Evolutionary conservation across 2,113 vertebrate species (phyloP).

Genomic region (Neolamprologus brichardi): DNA sequence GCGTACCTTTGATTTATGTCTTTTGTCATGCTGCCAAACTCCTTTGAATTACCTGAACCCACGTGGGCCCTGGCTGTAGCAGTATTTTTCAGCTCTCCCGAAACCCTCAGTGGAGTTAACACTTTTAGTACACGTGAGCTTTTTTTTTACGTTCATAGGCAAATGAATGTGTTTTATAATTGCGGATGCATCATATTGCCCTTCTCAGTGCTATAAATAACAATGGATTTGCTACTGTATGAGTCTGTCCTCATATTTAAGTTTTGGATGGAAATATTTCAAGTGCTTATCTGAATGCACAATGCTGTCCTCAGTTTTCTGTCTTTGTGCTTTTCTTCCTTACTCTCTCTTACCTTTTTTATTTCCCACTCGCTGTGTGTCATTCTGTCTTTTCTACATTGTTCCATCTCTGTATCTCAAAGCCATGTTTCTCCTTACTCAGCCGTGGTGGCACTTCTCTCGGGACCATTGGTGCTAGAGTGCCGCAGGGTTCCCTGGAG

Average conservation of each 20-base stretch:
- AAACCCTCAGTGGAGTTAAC: conserved; percentile 11
- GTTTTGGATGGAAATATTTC: conserved; percentile 24
- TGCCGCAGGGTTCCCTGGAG: conserved; percentile 70
- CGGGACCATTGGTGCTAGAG: conserved; percentile 56
- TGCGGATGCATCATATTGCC: neutral
- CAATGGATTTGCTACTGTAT: neutral
- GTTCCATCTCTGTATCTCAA: conserved; percentile 50
- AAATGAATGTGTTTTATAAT: conserved; percentile 19
- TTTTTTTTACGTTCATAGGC: neutral
- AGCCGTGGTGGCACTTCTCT: conserved; percentile 50
- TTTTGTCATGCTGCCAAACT: conserved; percentile 58
- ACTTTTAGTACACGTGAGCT: neutral
- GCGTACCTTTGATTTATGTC: conserved; percentile 59
- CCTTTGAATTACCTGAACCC: conserved; percentile 52
- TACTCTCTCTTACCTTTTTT: neutral
- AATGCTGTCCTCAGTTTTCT: neutral
- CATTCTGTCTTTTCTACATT: conserved; percentile 8
- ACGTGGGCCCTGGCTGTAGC: conserved; percentile 19
- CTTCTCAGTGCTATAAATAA: neutral
- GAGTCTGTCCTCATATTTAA: neutral
- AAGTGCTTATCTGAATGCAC: conserved; percentile 9
- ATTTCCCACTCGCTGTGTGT: neutral
- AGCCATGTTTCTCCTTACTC: conserved; percentile 59
- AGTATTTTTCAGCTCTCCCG: neutral
- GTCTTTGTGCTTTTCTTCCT: neutral